phyloP scores from a whole-genome alignment of 2,113 vertebrate genomes.

The Brevimyrus niger region DNA sequence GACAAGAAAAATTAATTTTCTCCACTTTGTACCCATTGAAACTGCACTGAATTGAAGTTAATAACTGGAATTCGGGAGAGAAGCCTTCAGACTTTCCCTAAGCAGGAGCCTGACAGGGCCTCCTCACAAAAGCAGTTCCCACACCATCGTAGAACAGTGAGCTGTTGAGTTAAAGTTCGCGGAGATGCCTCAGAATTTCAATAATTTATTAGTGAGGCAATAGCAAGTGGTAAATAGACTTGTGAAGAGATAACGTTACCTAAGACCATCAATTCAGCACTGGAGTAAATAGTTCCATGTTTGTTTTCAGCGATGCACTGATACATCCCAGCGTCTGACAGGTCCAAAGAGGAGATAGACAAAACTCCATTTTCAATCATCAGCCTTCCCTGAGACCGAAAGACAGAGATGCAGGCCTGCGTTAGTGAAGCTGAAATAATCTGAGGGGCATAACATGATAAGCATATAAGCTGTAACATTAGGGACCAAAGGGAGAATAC shows the following conservation, averaged over 20 bases:
- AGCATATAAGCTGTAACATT: not conserved
- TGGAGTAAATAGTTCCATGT: slow-evolving; percentile 81
- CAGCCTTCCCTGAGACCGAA: slow-evolving; percentile 73
- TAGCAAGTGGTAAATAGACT: slow-evolving; percentile 41
- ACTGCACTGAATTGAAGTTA: slow-evolving; percentile 35
- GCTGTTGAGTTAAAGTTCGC: not conserved
- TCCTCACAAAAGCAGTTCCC: not conserved
- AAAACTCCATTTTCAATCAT: slow-evolving; percentile 89
- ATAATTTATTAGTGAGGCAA: slow-evolving; percentile 43
- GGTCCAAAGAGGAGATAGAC: slow-evolving; percentile 73
- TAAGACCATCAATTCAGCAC: slow-evolving; percentile 82
- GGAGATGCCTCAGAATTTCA: not conserved
- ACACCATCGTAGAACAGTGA: not conserved
- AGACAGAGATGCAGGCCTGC: slow-evolving; percentile 47
- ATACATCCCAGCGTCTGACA: slow-evolving; percentile 90
- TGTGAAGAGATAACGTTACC: slow-evolving; percentile 64
- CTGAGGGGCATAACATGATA: slow-evolving; percentile 38
- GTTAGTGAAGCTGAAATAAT: slow-evolving; percentile 36
- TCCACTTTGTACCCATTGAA: slow-evolving; percentile 39
- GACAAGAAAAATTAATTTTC: slow-evolving; percentile 44
- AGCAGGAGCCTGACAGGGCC: not conserved
- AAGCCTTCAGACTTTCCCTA: not conserved
- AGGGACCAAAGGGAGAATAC: slow-evolving; percentile 30
- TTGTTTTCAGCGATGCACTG: slow-evolving; percentile 97
- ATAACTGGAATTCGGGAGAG: not conserved